phyloP scores from a whole-genome alignment of 2,888 invertebrate species.

The Pseudococcus jackbeardsleyi region DNA sequence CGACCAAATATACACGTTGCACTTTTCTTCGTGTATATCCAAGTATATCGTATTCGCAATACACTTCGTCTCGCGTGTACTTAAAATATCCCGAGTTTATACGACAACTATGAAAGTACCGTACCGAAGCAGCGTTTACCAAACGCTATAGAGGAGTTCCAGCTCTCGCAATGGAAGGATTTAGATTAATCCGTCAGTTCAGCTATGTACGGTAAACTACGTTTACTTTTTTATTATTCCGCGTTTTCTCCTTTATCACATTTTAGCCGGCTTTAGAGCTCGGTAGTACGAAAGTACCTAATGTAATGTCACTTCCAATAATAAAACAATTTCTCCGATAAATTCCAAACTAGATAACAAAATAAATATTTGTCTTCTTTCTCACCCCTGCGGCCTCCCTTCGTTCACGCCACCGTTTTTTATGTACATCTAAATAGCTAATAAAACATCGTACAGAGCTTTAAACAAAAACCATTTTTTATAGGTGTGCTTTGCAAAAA shows the following conservation, averaged over 20 bases:
- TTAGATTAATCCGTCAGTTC: constrained; percentile 17
- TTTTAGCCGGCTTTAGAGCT: constrained; percentile 15
- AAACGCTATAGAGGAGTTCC: not conserved
- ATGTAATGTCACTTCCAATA: constrained; percentile 44
- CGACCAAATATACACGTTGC: constrained; percentile 12
- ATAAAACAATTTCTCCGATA: constrained; percentile 42
- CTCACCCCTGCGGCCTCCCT: not conserved
- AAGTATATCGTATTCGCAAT: no score
- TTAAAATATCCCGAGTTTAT: not conserved
- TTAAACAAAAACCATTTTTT: not conserved
- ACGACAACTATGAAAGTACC: not conserved
- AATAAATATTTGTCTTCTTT: not conserved
- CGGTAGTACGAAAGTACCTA: not conserved
- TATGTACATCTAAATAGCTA: not conserved
- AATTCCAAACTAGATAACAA: not conserved
- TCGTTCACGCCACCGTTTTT: not conserved
- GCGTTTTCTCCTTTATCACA: constrained; percentile 16
- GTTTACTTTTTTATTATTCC: constrained; percentile 31
- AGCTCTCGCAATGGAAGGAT: not conserved
- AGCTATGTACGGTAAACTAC: not conserved
- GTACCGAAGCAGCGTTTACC: not conserved
- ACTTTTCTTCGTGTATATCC: not conserved
- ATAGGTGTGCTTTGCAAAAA: not conserved
- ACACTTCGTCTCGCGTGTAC: not conserved
- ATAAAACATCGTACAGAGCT: not conserved